Evolutionary conservation across 2,888 invertebrate genomes (phyloP).

Genomic region (Aleiodes leptofemur): DNA sequence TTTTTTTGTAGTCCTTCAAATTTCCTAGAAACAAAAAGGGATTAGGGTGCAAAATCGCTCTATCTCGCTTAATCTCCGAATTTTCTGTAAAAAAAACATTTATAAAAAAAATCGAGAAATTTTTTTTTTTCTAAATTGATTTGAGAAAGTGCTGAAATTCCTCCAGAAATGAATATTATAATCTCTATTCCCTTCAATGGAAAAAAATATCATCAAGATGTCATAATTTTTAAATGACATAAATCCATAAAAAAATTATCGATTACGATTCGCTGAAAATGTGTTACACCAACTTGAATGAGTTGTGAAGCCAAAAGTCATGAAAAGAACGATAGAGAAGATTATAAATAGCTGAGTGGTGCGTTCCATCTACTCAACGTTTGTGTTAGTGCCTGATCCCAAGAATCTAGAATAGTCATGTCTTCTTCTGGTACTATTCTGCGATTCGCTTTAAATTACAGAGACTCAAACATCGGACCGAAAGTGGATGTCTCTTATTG

Average conservation of each 20-base stretch:
- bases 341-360: slow-evolving; percentile 21
- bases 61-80: no score
- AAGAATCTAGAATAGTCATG: slow-evolving; percentile 40
- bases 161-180: no score
- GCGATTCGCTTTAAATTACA: slow-evolving; percentile 35
- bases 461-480: slow-evolving; percentile 8
- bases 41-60: no score
- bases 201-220: no score
- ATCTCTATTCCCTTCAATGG: no score
- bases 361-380: slow-evolving; percentile 7
- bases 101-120: no score
- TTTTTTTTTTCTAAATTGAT: no score
- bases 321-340: slow-evolving; percentile 8
- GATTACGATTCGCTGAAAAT: slow-evolving; percentile 15
- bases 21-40: no score
- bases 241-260: slow-evolving; percentile 1
- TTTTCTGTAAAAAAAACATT: no score
- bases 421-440: slow-evolving; percentile 28
- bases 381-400: slow-evolving; percentile 12
- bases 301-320: slow-evolving; percentile 18
- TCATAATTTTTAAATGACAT: no score
- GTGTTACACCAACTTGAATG: slow-evolving; percentile 22
- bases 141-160: no score
- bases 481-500: slow-evolving; percentile 1
- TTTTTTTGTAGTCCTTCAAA: no score